These are phyloP conservation scores for Silurus aristotelis DNA, from an alignment of 2,797 vertebrate genomes.

Conservation along the genomic window DNA sequence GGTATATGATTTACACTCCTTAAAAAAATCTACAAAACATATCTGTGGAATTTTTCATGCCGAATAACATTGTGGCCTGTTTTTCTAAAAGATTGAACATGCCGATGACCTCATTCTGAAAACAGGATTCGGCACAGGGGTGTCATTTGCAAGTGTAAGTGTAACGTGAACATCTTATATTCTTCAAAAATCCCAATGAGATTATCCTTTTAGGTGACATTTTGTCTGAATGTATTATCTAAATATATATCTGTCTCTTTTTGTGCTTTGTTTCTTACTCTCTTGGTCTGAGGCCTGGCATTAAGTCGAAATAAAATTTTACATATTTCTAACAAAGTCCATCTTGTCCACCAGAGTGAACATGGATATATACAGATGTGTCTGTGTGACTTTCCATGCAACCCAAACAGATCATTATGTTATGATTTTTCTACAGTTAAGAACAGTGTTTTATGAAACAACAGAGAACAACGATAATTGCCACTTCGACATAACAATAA, in stretches of 20 bases:
- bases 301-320: background rate
- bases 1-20: constrained; percentile 62
- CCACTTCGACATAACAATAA: constrained; percentile 78
- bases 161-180: background rate
- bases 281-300: no score
- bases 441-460: constrained; percentile 81
- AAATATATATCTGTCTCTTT: background rate
- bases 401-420: constrained; percentile 1
- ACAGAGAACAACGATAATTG: constrained; percentile 71
- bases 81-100: constrained; percentile 70
- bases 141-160: constrained; percentile 86
- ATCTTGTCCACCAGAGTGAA: background rate
- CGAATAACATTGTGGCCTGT: background rate
- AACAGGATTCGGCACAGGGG: constrained; percentile 78
- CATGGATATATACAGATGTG: background rate
- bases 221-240: background rate
- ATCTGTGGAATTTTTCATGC: background rate
- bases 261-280: background rate
- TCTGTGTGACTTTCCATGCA: background rate
- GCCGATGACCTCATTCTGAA: constrained; percentile 76
- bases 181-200: background rate
- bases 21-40: background rate
- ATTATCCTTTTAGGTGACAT: background rate
- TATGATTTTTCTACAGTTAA: constrained; percentile 72
- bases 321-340: background rate